Evolutionary conservation across 2,113 vertebrate genomes (phyloP), one percentile per base, ranked within the genome.

Genomic region (Macroglossus sobrinus): DNA sequence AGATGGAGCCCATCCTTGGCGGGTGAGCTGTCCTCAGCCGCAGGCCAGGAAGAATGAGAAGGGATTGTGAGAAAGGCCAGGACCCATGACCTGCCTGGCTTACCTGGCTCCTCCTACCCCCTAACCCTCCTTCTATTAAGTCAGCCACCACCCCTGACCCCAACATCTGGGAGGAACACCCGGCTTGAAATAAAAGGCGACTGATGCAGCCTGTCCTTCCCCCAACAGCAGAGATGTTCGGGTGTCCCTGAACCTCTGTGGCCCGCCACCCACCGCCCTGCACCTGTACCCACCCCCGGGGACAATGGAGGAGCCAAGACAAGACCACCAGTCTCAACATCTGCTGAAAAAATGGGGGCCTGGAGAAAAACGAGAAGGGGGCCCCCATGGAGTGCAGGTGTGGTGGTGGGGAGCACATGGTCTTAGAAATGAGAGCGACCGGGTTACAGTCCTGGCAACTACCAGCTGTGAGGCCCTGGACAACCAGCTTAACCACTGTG

Each of bases 141-240:
- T 40, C 2, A 14, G 43, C 30, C 53, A 19, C 26, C 19, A 7
- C 15, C 7, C 24, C 26, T 13, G n/a, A 53, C 53, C 24, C 38
- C 40, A 10, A 21, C 4, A 4, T 6, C 9, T 2, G 16, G 66
- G 22, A 45, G 6, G 22, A 4, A 11, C 13, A 38, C 5, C 9
- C 3, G 0, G 64, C 24, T 40, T 28, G 63, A 59, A 13, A 66
- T 24, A 7, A 33, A 47, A 24, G 26, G 7, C 3, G 4, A 24
- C n/a, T 1, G 26, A 26, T 0, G 21, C 1, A 14, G 74, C 61
- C 55, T 1, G 35, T 43, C n/a, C 63, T 3, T 50, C 69, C 15
- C 35, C 69, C 33, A 53, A 4, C n/a, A 55, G 88, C 40, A 19
- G 71, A n/a, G 72, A 1, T 0, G 2, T 4, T 33, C 0, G 2